Percentiles rank a stretch among this genome's conserved stretches.
Evolutionary conservation across 2,888 invertebrate genomes (phyloP).

Genomic region (Arenicola marina): DNA sequence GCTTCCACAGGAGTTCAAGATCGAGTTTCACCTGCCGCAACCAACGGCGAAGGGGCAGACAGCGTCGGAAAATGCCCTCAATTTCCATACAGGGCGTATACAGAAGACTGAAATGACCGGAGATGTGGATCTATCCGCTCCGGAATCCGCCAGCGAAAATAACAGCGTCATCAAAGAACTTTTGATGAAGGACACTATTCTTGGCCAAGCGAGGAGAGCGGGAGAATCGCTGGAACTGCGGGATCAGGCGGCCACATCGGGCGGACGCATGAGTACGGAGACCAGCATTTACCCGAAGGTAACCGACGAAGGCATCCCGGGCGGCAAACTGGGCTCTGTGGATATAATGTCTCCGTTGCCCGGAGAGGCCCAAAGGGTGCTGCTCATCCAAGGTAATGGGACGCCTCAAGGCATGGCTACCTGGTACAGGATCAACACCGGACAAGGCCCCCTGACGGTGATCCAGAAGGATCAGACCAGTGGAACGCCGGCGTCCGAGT

Average conservation of each 20-base stretch:
- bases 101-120: neutral
- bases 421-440: no score
- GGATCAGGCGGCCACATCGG: no score
- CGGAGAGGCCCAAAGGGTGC: neutral
- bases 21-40: conserved; percentile 15
- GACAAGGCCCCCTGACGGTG: no score
- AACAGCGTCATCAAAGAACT: no score
- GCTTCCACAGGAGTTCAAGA: conserved; percentile 15
- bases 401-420: neutral
- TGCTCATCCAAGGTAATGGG: neutral
- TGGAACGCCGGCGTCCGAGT: neutral
- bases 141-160: neutral
- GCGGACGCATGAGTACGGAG: no score
- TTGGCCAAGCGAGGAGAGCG: no score
- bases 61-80: neutral
- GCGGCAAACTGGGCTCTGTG: no score
- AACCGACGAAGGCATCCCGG: neutral
- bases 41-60: neutral
- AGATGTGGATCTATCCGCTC: neutral
- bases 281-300: neutral
- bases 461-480: neutral
- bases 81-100: no score
- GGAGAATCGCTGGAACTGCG: no score
- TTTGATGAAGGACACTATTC: no score
- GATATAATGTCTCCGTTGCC: no score